phyloP scores from a whole-genome alignment of 1,140 invertebrate genomes.

The Bombus superbus region DNA sequence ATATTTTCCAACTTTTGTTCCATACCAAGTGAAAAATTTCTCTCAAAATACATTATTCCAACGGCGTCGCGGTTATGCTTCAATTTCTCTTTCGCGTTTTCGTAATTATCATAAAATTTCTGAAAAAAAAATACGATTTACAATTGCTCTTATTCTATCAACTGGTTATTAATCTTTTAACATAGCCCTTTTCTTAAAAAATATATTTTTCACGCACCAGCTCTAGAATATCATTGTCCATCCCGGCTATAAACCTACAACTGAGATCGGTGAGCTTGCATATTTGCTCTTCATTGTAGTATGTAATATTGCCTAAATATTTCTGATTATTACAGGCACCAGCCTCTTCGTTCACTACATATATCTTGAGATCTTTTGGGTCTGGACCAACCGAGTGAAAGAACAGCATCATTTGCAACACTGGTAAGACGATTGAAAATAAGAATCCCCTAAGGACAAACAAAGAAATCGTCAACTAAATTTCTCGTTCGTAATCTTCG shows the following conservation, averaged over 20 bases:
- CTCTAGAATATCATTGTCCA: constrained; percentile 80
- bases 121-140: constrained; percentile 59
- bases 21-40: constrained; percentile 89
- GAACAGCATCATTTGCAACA: constrained; percentile 91
- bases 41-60: constrained; percentile 88
- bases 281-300: constrained; percentile 59
- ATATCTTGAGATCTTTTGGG: constrained; percentile 88
- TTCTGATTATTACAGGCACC: constrained; percentile 76
- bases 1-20: constrained; percentile 82
- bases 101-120: constrained; percentile 81
- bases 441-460: constrained; percentile 86
- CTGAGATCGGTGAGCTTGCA: constrained; percentile 84
- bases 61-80: constrained; percentile 84
- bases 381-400: constrained; percentile 91
- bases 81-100: constrained; percentile 85
- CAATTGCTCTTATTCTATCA: background rate
- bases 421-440: constrained; percentile 92
- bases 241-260: constrained; percentile 83
- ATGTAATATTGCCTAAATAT: constrained; percentile 72
- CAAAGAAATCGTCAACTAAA: background rate
- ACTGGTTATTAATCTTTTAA: background rate
- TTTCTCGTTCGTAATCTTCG: background rate
- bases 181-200: background rate
- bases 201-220: constrained; percentile 73
- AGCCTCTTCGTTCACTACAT: constrained; percentile 90